Percentiles rank a stretch among this genome's conserved stretches.
These are phyloP conservation scores for Datnioides undecimradiatus DNA, from an alignment of 2,113 vertebrate genomes.

Conservation along the genomic window DNA sequence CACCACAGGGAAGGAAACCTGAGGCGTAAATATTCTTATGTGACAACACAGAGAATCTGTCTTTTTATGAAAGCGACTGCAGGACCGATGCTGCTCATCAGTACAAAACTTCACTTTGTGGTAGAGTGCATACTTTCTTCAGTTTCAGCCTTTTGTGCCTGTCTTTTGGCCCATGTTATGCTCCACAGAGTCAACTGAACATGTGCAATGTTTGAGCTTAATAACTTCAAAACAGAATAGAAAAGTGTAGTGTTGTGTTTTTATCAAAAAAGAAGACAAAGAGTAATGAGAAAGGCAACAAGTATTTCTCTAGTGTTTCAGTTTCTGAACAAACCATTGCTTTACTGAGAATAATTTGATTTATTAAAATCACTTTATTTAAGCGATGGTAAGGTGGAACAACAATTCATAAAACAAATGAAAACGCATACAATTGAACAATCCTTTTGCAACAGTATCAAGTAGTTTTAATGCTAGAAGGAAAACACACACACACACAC, in stretches of 20 bases:
- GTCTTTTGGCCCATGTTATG: not conserved
- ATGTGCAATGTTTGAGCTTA: slow-evolving; percentile 45
- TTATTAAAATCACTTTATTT: not conserved
- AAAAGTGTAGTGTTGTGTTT: slow-evolving; percentile 33
- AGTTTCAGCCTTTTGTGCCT: not conserved
- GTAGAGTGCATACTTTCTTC: not conserved
- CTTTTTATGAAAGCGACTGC: slow-evolving; percentile 16
- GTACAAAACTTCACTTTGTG: not conserved
- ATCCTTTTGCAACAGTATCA: not conserved
- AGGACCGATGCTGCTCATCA: not conserved
- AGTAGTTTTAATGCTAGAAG: too few species aligned
- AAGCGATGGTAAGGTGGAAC: not conserved
- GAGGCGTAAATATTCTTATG: slow-evolving; percentile 19
- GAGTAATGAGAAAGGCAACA: not conserved
- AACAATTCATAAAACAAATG: not conserved
- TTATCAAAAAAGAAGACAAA: not conserved
- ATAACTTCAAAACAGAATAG: slow-evolving; percentile 52
- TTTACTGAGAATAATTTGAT: not conserved
- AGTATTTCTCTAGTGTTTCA: not conserved
- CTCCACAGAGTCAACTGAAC: not conserved
- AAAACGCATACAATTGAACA: not conserved
- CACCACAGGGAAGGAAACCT: slow-evolving; percentile 19
- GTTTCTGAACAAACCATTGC: not conserved
- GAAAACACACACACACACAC: too few species aligned
- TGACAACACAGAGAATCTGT: slow-evolving; percentile 26